phyloP scores from a whole-genome alignment of 1,140 invertebrate species.

The Drusus annulatus region DNA sequence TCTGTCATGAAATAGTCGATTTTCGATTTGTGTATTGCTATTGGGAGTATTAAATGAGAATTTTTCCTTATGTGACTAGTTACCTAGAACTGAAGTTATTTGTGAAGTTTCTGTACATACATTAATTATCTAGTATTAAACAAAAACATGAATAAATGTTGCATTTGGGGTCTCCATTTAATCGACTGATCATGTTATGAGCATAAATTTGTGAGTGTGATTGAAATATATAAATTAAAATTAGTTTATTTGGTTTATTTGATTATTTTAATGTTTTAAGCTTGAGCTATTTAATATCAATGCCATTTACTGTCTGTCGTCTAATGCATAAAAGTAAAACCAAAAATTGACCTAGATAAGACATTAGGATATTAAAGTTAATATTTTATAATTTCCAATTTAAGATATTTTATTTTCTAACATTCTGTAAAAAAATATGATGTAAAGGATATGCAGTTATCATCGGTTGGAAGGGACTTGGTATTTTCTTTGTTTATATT shows the following conservation, averaged over 20 bases:
- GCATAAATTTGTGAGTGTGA: slow-evolving; percentile 37
- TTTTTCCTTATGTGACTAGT: too few species aligned
- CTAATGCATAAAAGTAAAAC: neutral
- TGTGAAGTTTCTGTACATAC: slow-evolving; percentile 2
- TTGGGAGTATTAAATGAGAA: too few species aligned
- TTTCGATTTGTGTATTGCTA: too few species aligned
- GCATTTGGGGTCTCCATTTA: slow-evolving; percentile 50
- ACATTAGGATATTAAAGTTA: too few species aligned
- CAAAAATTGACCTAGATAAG: too few species aligned
- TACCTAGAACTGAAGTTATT: too few species aligned
- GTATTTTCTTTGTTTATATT: too few species aligned
- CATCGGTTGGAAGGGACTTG: neutral
- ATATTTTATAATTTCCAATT: slow-evolving; percentile 37
- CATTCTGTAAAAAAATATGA: slow-evolving; percentile 50
- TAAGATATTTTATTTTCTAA: slow-evolving; percentile 29
- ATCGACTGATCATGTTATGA: slow-evolving; percentile 51
- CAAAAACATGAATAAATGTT: slow-evolving; percentile 4
- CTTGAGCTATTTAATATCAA: slow-evolving; percentile 38
- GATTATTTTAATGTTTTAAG: slow-evolving; percentile 35
- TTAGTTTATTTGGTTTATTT: slow-evolving; percentile 24
- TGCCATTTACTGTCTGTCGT: slow-evolving; percentile 42
- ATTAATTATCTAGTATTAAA: slow-evolving; percentile 13
- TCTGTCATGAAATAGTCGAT: too few species aligned
- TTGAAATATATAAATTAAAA: neutral
- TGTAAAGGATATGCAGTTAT: neutral